Percentiles rank a stretch among this genome's conserved stretches.
Evolutionary conservation across 1,140 invertebrate species (phyloP).

Genomic region (Trichoplusia ni): DNA sequence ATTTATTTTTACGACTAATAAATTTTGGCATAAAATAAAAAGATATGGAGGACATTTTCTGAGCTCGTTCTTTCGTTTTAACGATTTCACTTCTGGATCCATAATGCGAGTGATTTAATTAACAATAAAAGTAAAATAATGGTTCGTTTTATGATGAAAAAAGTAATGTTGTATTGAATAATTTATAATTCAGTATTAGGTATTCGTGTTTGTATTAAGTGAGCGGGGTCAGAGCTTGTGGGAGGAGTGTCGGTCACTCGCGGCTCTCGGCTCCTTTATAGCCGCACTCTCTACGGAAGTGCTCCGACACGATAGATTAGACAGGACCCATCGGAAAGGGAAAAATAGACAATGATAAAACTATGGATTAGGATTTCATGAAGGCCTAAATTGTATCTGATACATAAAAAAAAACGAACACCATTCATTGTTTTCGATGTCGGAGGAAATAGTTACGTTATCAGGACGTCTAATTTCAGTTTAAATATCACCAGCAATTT

Average conservation of each 20-base stretch:
- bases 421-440: too few species aligned
- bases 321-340: constrained; percentile 30
- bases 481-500: too few species aligned
- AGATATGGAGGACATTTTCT: constrained; percentile 60
- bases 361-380: too few species aligned
- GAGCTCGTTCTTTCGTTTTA: constrained; percentile 63
- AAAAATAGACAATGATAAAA: background rate
- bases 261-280: constrained; percentile 59
- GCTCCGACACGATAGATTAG: constrained; percentile 45
- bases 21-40: constrained; percentile 63
- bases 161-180: constrained; percentile 22
- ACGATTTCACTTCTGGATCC: constrained; percentile 55
- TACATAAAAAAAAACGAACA: too few species aligned
- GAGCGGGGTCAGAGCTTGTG: constrained; percentile 51
- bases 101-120: constrained; percentile 63
- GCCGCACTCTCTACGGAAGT: constrained; percentile 63
- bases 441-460: too few species aligned
- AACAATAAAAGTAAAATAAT: constrained; percentile 56
- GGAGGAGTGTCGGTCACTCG: constrained; percentile 39
- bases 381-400: too few species aligned
- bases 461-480: too few species aligned
- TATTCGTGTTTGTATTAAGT: constrained; percentile 26
- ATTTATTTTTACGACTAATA: constrained; percentile 66
- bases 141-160: constrained; percentile 35
- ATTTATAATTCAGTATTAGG: constrained; percentile 17